Base-by-base conservation (phyloP, 1,140 invertebrate species). In the Teleopsis dalmanni region DNA sequence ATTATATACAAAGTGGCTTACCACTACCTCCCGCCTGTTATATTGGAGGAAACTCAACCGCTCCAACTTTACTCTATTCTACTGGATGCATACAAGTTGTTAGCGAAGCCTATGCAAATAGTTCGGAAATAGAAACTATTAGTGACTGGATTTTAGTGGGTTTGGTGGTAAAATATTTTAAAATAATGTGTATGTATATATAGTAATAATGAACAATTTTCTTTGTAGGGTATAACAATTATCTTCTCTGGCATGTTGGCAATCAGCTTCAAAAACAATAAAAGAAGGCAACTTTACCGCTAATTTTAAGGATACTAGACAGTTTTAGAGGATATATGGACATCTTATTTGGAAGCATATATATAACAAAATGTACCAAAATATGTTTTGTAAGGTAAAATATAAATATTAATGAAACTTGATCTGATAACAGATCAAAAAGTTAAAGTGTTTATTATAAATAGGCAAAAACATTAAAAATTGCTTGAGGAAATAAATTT, bases 111-210 rank as follows among this genome's bases (percentile, higher is more conserved):
- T 67, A 48, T 36, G 6, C 42, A 9, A 55, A 48, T 33, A 62
- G 60, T 19, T 60, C 61, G n/a, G 50, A 50, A 16, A 65, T 55
- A 34, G 64, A 67, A 40, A 53, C 54, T 9, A 61, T 62, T 25
- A 58, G 33, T 11, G 64, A 67, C 26, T 67, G 64, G 64, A 55
- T 55, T 16, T 50, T 67, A 29, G 57, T 67, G 9, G 64, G 64
- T 3, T 40, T 67, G 3, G 64, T 67, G 58, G 64, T 67, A 41
- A 14, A 42, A 45, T 42, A 8, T 11, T 23, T 18, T 25, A 43
- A 5, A 5, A 14, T 4, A 14, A 14, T n/a, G n/a, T n/a, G n/a
- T n/a, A n/a, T n/a, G 7, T 7, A 9, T 31, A 9, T 31, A 31
- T 31, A n/a, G 27, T 31, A n/a, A n/a, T n/a, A n/a, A n/a, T n/a